phyloP scores from a whole-genome alignment of 2,888 invertebrate species.

The Aphrophora alni region DNA sequence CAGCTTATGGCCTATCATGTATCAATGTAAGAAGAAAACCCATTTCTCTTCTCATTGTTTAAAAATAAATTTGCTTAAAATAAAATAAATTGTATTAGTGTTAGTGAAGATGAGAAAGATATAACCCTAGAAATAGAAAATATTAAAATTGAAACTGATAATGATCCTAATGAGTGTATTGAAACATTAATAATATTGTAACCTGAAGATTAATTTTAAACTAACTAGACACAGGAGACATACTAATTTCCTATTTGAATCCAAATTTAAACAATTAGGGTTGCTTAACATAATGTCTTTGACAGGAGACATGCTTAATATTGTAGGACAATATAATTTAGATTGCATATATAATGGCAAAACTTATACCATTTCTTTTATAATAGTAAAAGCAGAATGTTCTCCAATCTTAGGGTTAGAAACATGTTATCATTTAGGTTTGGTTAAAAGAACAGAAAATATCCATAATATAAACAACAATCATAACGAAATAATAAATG shows the following conservation, averaged over 20 bases:
- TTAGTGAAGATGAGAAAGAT: no score
- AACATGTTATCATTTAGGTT: conserved; percentile 4
- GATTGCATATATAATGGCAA: conserved; percentile 14
- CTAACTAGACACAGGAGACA: conserved; percentile 20
- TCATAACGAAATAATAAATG: neutral
- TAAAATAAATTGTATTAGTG: no score
- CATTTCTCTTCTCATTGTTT: neutral
- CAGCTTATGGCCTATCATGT: conserved; percentile 11
- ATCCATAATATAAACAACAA: no score
- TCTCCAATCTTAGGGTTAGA: neutral
- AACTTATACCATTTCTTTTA: conserved; percentile 17
- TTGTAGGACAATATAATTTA: conserved; percentile 1
- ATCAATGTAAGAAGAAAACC: conserved; percentile 1
- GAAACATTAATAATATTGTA: conserved; percentile 11
- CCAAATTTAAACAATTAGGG: conserved; percentile 16
- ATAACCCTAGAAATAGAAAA: no score
- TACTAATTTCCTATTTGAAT: neutral
- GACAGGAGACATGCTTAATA: conserved; percentile 10
- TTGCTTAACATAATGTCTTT: neutral
- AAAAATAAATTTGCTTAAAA: no score
- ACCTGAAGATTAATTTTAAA: conserved; percentile 11
- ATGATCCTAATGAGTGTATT: conserved; percentile 9
- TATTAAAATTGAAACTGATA: neutral
- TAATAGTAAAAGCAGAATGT: conserved; percentile 23
- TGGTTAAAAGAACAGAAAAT: neutral